Base-by-base conservation (phyloP, 1,140 invertebrate species). In the Dolichoris vasculosae region DNA sequence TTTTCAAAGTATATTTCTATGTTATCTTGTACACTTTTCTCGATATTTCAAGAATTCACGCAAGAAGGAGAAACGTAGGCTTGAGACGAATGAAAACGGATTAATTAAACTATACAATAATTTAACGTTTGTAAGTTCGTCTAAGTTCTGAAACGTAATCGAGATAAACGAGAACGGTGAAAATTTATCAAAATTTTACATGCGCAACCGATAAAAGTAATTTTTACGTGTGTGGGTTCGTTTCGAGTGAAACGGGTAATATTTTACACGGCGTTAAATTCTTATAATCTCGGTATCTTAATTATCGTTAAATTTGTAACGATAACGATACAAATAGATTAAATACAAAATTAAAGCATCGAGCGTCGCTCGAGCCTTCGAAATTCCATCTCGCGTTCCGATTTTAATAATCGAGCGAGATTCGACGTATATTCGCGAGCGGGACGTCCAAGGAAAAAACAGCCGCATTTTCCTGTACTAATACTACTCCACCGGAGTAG, bases 221-320 rank as follows among this genome's bases (percentile, higher is more conserved):
- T 26, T 59, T 59, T 59, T 59, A 59, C 55, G 26, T 26, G 23
- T 26, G 55, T 59, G 23, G 55, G 2, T 20, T 59, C 55, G 55
- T 4, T 6, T 59, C 55, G 20, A 59, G 23, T 26, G 9, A 59
- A 59, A 59, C 3, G 55, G 20, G 23, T 13, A 59, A 59, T 26
- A 59, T 59, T 59, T 59, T 59, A 59, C 40, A 67, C 69, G 20
- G 67, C 20, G 55, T 46, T 55, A 73, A 30, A n/a, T 35, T 35
- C 35, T 11, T 26, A 38, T n/a, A n/a, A n/a, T n/a, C n/a, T 75
- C 69, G 38, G 71, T 59, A 83, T 83, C 82, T 76, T 59, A 75
- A 83, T 83, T 63, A 83, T 46, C 51, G 38, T 35, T 83, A 51
- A 76, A 76, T 83, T 40, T 76, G 30, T 13, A 43, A 30, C 63